Evolutionary conservation across 2,888 invertebrate species (phyloP).

Genomic region (Strigamia maritima): DNA sequence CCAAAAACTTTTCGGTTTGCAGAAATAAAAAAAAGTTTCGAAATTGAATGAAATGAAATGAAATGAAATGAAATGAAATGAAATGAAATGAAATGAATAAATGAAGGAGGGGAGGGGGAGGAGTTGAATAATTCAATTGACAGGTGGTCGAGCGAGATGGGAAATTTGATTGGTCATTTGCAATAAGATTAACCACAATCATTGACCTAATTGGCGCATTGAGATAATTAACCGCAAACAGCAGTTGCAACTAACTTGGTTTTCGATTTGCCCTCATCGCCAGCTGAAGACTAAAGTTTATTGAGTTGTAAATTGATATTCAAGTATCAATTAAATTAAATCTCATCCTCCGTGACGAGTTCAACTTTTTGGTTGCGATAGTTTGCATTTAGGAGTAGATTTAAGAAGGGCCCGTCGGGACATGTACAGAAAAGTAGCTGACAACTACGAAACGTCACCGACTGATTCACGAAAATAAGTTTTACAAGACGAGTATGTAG

Average conservation of each 20-base stretch:
- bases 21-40: neutral
- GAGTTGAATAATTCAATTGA: neutral
- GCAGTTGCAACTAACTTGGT: neutral
- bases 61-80: neutral
- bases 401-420: too few species aligned
- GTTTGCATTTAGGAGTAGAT: too few species aligned
- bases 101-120: neutral
- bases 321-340: too few species aligned
- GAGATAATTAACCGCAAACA: neutral
- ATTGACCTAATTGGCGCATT: neutral
- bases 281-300: too few species aligned
- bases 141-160: neutral
- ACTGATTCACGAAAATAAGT: too few species aligned
- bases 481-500: too few species aligned
- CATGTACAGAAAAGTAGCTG: too few species aligned
- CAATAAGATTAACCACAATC: neutral
- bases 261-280: neutral
- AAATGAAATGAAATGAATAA: neutral
- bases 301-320: too few species aligned
- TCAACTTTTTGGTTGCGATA: too few species aligned
- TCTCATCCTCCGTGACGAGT: too few species aligned
- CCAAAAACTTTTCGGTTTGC: neutral
- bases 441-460: too few species aligned
- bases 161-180: neutral
- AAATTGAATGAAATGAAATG: neutral